Base-by-base conservation (phyloP, 2,113 vertebrate species). In the Pristiophorus japonicus region DNA sequence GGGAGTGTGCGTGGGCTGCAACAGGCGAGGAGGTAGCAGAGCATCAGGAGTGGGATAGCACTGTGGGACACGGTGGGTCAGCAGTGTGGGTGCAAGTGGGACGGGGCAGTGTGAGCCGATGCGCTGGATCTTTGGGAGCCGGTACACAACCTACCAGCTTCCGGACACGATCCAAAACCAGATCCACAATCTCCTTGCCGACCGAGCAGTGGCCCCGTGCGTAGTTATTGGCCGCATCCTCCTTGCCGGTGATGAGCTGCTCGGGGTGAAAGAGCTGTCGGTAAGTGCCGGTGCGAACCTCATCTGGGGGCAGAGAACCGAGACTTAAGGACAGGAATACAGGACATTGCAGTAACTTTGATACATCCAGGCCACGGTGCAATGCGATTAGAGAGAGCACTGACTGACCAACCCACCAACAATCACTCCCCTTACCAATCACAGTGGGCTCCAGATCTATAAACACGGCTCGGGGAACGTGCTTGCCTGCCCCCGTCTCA, bases 161-260 rank as follows among this genome's bases (percentile, higher is more conserved):
- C 12, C 98, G 97, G 95, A 98, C 97, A 5, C 97, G 97, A 96
- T 98, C 98, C 91, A 98, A 96, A 81, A 98, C 98, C 42, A 95
- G n/a, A 62, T 98, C 98, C 0, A 98, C 98, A 96, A 96, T 98
- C 96, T 98, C 98, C 85, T 98, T 98, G 96, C 98, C 98, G 91
- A 98, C 97, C 0, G 98, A 98, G 93, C 98, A 98, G 96, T 98
- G 98, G 1, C 98, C 98, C 0, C 97, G 97, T 27, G 98, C 98
- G 0, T 98, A 98, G 95, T 98, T 98, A 42, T 98, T 98, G 5
- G 98, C 98, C 2, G 98, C 98, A 3, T 98, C 98, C 95, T 98
- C 98, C 95, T 98, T 98, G 34, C 98, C 98, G 22, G 97, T 97
- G 95, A 98, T 98, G 95, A 98, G 96, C 95, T 98, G 98, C 2